Conservation (phyloP, 1,140 invertebrate genomes). For the Bombus sylvicola region DNA sequence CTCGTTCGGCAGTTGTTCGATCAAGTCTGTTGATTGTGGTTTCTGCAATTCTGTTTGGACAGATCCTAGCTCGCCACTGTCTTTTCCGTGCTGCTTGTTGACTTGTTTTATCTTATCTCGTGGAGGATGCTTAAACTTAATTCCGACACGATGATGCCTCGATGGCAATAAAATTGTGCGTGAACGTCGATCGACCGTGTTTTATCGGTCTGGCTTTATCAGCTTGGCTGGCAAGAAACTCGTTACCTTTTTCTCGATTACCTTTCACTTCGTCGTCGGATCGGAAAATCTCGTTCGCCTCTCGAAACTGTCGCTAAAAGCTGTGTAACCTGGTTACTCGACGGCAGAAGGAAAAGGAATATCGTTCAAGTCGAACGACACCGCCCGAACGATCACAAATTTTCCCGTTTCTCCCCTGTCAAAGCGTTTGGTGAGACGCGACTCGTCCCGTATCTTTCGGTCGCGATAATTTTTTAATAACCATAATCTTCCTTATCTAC, state of each 20-base stretch:
- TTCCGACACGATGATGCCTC: too few species aligned
- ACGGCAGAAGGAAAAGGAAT: not conserved
- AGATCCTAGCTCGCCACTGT: not conserved
- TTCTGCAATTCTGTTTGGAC: not conserved
- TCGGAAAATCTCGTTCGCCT: conserved; percentile 43
- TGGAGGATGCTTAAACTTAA: not conserved
- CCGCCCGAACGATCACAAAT: not conserved
- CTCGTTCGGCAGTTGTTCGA: too few species aligned
- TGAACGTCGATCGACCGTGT: conserved; percentile 26
- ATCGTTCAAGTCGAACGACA: not conserved
- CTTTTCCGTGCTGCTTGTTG: not conserved
- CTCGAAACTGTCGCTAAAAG: conserved; percentile 45
- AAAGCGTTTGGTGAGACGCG: too few species aligned
- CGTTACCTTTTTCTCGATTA: conserved; percentile 45
- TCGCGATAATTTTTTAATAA: not conserved
- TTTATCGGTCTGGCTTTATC: conserved; percentile 36
- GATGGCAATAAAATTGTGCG: conserved; percentile 28
- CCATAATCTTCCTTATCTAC: not conserved
- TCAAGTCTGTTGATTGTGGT: not conserved
- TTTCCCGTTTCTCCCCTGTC: too few species aligned
- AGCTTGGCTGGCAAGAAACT: conserved; percentile 12
- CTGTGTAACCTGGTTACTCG: conserved; percentile 35
- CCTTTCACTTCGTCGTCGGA: conserved; percentile 47
- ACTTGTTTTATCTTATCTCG: conserved; percentile 25
- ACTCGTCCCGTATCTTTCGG: not conserved